Evolutionary conservation across 2,113 vertebrate genomes (phyloP).

Genomic region (Eolophus roseicapilla): DNA sequence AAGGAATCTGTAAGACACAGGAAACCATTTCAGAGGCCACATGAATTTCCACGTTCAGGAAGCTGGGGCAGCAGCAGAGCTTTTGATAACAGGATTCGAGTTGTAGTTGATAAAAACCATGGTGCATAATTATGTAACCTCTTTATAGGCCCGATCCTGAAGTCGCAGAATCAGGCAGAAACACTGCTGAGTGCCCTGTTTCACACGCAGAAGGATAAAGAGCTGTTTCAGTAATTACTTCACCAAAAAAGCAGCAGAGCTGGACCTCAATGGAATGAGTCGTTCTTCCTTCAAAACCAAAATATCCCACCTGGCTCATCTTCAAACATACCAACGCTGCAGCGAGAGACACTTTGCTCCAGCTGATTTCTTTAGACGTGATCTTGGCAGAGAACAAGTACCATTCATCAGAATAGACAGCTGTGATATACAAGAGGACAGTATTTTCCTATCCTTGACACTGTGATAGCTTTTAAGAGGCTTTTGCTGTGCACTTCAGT

Average conservation of each 20-base stretch:
- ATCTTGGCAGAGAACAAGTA: neutral
- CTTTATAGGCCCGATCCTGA: neutral
- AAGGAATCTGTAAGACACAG: constrained; percentile 83
- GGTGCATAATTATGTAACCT: neutral
- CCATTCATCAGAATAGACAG: neutral
- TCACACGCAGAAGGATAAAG: neutral
- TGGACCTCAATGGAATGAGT: neutral
- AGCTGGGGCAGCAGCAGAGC: neutral
- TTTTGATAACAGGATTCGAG: neutral
- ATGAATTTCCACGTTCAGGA: neutral
- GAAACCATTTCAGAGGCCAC: neutral
- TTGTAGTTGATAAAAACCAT: neutral
- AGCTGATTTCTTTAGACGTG: neutral
- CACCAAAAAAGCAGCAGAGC: neutral
- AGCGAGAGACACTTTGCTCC: neutral
- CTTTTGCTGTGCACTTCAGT: neutral
- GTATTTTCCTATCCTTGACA: neutral
- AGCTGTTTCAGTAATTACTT: neutral
- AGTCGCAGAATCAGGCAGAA: neutral
- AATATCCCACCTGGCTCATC: neutral
- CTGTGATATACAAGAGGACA: neutral
- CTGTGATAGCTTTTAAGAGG: neutral
- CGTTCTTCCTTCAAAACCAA: neutral
- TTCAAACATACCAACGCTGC: neutral
- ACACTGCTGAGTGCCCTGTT: neutral